These are phyloP conservation scores for Pilophorus perplexus DNA, from an alignment of 2,888 invertebrate species.

Conservation along the genomic window DNA sequence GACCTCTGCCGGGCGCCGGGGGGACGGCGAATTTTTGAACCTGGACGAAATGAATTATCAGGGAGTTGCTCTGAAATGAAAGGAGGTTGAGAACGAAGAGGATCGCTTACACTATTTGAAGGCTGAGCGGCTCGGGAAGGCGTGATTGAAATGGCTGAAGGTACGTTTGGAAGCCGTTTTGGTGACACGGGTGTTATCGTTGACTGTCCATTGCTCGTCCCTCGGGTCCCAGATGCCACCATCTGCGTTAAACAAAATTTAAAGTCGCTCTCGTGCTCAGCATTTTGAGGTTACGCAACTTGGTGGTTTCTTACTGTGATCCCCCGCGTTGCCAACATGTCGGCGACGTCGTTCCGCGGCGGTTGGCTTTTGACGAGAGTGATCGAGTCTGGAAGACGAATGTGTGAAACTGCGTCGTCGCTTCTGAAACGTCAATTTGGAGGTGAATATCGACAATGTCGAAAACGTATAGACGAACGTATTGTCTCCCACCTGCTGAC, in stretches of 20 bases:
- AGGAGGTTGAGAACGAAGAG: not conserved
- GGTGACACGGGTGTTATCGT: not conserved
- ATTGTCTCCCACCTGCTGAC: not conserved
- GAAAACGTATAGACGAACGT: no score
- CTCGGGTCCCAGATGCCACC: constrained; percentile 26
- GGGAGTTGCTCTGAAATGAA: no score
- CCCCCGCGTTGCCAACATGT: constrained; percentile 20
- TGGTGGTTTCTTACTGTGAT: constrained; percentile 7
- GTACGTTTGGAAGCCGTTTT: constrained; percentile 24
- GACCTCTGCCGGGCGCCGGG: not conserved
- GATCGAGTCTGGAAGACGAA: constrained; percentile 35
- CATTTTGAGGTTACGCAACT: not conserved
- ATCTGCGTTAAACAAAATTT: constrained; percentile 21
- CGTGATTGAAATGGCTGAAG: constrained; percentile 21
- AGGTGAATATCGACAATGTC: no score
- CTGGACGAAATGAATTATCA: no score
- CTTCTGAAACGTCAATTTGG: not conserved
- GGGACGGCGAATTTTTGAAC: not conserved
- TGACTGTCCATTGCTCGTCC: not conserved
- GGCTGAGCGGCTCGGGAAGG: constrained; percentile 3
- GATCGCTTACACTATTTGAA: no score
- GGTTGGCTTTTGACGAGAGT: constrained; percentile 26
- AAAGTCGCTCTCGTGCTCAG: no score
- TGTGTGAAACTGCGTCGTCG: not conserved
- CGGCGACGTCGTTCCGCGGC: constrained; percentile 8